Evolutionary conservation across 2,888 invertebrate genomes (phyloP).

Genomic region (Drosophila aldrichi): DNA sequence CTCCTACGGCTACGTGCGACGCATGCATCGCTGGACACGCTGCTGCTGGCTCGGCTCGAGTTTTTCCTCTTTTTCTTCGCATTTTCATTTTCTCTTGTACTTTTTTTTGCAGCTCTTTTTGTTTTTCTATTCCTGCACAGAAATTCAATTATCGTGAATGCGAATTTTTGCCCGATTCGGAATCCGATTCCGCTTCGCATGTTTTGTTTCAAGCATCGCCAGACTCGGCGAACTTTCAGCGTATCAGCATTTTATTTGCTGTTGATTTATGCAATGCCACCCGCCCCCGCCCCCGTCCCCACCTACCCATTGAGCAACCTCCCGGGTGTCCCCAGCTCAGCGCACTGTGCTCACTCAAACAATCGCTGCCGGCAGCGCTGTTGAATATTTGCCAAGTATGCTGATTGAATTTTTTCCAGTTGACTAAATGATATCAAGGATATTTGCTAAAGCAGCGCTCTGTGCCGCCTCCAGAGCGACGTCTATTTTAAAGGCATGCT

Average conservation of each 20-base stretch:
- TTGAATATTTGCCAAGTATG: conserved; percentile 83
- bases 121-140: conserved; percentile 62
- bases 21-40: conserved; percentile 80
- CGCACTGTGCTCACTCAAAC: conserved; percentile 60
- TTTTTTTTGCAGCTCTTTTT: conserved; percentile 28
- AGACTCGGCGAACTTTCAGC: conserved; percentile 78
- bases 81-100: conserved; percentile 13
- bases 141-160: conserved; percentile 81
- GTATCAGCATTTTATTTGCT: conserved; percentile 82
- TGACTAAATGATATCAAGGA: conserved; percentile 85
- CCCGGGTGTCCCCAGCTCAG: background rate
- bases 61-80: conserved; percentile 12
- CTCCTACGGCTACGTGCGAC: conserved; percentile 76
- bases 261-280: conserved; percentile 76
- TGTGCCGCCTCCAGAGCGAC: conserved; percentile 28
- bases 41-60: conserved; percentile 39
- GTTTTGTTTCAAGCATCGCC: conserved; percentile 78
- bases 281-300: background rate
- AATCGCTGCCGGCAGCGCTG: conserved; percentile 57
- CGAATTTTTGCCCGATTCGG: conserved; percentile 70
- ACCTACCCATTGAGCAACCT: background rate
- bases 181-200: conserved; percentile 78
- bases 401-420: conserved; percentile 84
- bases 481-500: conserved; percentile 42
- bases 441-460: conserved; percentile 73